A percentile compares a stretch with the other conserved stretches of the same genome.
Conservation (phyloP, 1,140 invertebrate genomes). For the Aphelenchoides avenae region DNA sequence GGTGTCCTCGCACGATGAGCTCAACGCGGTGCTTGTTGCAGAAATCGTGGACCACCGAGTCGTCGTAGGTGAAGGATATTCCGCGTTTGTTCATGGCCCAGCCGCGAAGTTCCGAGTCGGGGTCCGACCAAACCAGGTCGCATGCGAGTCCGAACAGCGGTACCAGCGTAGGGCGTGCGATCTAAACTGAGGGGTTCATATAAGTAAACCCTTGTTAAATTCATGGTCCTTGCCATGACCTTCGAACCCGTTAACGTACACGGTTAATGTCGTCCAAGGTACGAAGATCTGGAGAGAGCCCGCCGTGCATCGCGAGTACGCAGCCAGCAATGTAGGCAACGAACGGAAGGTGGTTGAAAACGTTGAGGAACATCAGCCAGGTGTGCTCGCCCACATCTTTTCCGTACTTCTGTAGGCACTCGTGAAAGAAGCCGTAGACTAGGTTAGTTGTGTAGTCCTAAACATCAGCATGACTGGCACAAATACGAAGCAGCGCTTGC, state of each 20-base stretch:
- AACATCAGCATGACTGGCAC: constrained; percentile 1
- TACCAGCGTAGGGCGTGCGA: constrained; percentile 13
- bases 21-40: constrained; percentile 12
- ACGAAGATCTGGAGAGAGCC: constrained; percentile 19
- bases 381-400: constrained; percentile 5
- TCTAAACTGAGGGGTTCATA: constrained; percentile 8
- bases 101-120: constrained; percentile 4
- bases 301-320: constrained; percentile 30
- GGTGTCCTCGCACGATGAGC: constrained; percentile 17
- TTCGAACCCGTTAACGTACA: constrained; percentile 8
- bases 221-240: constrained; percentile 4
- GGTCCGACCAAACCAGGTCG: constrained; percentile 33
- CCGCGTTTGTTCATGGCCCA: constrained; percentile 23
- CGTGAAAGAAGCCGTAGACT: constrained; percentile 28
- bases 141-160: constrained; percentile 28
- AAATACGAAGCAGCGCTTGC: neutral
- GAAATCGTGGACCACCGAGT: constrained; percentile 21
- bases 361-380: constrained; percentile 30
- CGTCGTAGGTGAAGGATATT: constrained; percentile 19
- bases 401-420: constrained; percentile 20
- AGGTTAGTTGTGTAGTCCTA: neutral
- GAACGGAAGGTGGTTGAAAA: constrained; percentile 36
- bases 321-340: constrained; percentile 13
- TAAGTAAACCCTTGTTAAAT: constrained; percentile 13
- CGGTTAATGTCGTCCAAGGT: constrained; percentile 16